Evolutionary conservation across 2,888 invertebrate genomes (phyloP).

Genomic region (Acheta domesticus): DNA sequence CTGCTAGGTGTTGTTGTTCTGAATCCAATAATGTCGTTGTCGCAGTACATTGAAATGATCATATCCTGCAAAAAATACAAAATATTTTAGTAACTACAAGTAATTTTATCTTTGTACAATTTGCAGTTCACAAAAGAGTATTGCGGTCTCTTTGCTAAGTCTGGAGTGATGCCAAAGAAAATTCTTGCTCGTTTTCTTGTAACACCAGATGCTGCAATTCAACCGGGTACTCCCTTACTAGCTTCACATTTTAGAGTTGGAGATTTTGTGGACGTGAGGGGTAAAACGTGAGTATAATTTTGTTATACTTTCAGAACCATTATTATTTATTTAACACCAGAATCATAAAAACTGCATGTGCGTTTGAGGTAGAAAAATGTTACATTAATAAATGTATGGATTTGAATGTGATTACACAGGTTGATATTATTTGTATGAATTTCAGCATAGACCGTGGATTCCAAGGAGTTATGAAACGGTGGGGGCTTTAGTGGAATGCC

Average conservation of each 20-base stretch:
- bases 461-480: slow-evolving; percentile 95
- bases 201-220: slow-evolving; percentile 76
- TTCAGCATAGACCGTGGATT: slow-evolving; percentile 86
- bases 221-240: slow-evolving; percentile 84
- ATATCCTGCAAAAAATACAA: background rate
- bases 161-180: slow-evolving; percentile 89
- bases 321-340: background rate
- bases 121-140: slow-evolving; percentile 83
- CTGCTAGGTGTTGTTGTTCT: slow-evolving; percentile 18
- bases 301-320: background rate
- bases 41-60: background rate
- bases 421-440: slow-evolving; percentile 28
- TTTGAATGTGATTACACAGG: background rate
- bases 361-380: background rate
- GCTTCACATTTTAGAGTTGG: slow-evolving; percentile 88
- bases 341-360: too few relatives aligned
- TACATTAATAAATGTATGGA: background rate
- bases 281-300: slow-evolving; percentile 72
- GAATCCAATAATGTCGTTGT: background rate
- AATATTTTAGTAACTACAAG: background rate
- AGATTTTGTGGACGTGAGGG: slow-evolving; percentile 84
- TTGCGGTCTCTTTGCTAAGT: slow-evolving; percentile 77
- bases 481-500: slow-evolving; percentile 95
- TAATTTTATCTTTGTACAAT: slow-evolving; percentile 22
- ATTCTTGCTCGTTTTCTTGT: slow-evolving; percentile 76